Conservation (phyloP, 2,797 vertebrate genomes). For the Cyprinella venusta region DNA sequence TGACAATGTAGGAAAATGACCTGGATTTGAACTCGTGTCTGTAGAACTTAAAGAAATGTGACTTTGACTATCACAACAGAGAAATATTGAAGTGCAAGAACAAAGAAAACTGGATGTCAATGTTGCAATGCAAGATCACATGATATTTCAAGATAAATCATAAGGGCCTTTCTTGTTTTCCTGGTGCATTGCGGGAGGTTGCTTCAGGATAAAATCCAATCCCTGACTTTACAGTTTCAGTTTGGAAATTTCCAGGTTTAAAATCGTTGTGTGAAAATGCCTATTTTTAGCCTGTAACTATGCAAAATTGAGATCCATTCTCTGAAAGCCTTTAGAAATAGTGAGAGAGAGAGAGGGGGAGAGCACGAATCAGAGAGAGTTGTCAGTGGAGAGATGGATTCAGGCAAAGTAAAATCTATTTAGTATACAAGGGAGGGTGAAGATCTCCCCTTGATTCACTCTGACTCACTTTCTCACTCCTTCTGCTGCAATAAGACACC, state of each 20-base stretch:
- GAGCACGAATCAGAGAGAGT: constrained; percentile 4
- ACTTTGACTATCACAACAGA: neutral
- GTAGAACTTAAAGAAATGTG: neutral
- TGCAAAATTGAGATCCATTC: constrained; percentile 42
- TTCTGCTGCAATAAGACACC: constrained; percentile 20
- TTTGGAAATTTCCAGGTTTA: constrained; percentile 2
- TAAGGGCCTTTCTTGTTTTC: neutral
- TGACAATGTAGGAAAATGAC: neutral
- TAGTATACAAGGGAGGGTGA: constrained; percentile 26
- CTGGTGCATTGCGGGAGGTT: neutral
- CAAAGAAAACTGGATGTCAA: neutral
- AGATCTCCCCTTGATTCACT: constrained; percentile 31
- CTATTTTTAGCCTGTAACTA: constrained; percentile 51
- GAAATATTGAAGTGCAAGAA: neutral
- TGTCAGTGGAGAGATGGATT: constrained; percentile 26
- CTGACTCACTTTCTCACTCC: constrained; percentile 41
- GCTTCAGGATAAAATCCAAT: neutral
- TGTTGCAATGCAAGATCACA: neutral
- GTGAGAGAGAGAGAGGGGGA: neutral
- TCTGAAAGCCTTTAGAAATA: constrained; percentile 29
- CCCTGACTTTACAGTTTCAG: neutral
- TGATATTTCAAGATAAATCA: neutral
- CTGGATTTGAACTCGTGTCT: neutral
- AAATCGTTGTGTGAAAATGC: constrained; percentile 21
- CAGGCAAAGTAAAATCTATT: constrained; percentile 15